Evolutionary conservation across 2,113 vertebrate species (phyloP).

Genomic region (Psittacus erithacus): DNA sequence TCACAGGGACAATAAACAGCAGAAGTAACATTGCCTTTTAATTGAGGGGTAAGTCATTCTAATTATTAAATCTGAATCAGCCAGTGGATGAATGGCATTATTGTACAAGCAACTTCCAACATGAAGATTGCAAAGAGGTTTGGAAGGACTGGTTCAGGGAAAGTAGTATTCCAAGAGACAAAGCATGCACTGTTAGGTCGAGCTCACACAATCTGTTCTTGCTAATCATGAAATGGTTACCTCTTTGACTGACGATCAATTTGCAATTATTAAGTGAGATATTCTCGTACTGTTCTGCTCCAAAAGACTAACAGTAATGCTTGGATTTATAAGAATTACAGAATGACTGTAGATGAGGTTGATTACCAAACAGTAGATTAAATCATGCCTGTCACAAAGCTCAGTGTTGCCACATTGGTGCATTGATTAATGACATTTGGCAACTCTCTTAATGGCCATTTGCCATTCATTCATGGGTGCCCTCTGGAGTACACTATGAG

Average conservation of each 20-base stretch:
- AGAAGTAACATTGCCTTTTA: constrained; percentile 47
- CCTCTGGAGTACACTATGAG: background rate
- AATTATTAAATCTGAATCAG: constrained; percentile 63
- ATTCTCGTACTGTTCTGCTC: constrained; percentile 45
- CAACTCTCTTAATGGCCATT: constrained; percentile 24
- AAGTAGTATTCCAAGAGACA: constrained; percentile 47
- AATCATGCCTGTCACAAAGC: constrained; percentile 51
- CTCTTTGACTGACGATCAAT: constrained; percentile 42
- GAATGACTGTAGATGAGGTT: constrained; percentile 44
- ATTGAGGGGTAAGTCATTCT: constrained; percentile 39
- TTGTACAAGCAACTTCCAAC: constrained; percentile 45
- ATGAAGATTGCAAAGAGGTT: background rate
- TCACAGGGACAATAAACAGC: constrained; percentile 29
- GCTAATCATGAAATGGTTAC: constrained; percentile 50
- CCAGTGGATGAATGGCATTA: constrained; percentile 59
- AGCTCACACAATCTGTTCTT: constrained; percentile 60
- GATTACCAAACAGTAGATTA: constrained; percentile 51
- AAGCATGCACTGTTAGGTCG: constrained; percentile 59
- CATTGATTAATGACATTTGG: constrained; percentile 43
- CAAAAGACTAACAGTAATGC: constrained; percentile 41
- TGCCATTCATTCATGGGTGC: constrained; percentile 46
- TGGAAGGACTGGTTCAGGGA: background rate
- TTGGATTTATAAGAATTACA: constrained; percentile 24
- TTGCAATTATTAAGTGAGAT: constrained; percentile 47
- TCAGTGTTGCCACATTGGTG: background rate